Conservation (phyloP, 2,888 invertebrate genomes). For the Nemotelus nigrinus region DNA sequence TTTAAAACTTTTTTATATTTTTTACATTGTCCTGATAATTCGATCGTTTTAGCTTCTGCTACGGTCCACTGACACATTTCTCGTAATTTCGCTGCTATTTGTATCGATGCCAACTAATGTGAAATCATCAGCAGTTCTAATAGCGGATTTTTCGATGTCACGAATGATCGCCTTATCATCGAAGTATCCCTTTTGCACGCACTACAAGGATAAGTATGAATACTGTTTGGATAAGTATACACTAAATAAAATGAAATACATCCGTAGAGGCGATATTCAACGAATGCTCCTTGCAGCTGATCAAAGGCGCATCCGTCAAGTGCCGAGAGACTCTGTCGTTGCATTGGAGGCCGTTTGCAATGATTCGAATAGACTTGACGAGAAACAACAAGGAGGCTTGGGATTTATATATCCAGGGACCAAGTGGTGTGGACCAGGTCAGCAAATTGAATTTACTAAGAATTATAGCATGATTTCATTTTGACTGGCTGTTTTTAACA, state of each 20-base stretch:
- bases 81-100: no score
- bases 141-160: constrained; percentile 72
- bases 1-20: no score
- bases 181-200: constrained; percentile 69
- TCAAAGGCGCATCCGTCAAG: constrained; percentile 69
- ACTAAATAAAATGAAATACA: background rate
- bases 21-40: no score
- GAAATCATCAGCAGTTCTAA: constrained; percentile 66
- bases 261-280: constrained; percentile 69
- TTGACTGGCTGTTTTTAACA: background rate
- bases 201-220: constrained; percentile 69
- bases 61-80: no score
- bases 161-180: constrained; percentile 73
- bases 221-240: background rate
- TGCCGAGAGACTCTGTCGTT: constrained; percentile 70
- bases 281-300: constrained; percentile 70
- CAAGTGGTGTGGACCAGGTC: constrained; percentile 81
- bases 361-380: constrained; percentile 56
- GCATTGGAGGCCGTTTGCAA: constrained; percentile 70
- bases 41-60: no score
- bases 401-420: constrained; percentile 76
- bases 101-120: background rate
- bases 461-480: background rate
- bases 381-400: constrained; percentile 63
- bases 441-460: constrained; percentile 37